phyloP scores from a whole-genome alignment of 2,113 vertebrate species.

The Peromyscus californicus region DNA sequence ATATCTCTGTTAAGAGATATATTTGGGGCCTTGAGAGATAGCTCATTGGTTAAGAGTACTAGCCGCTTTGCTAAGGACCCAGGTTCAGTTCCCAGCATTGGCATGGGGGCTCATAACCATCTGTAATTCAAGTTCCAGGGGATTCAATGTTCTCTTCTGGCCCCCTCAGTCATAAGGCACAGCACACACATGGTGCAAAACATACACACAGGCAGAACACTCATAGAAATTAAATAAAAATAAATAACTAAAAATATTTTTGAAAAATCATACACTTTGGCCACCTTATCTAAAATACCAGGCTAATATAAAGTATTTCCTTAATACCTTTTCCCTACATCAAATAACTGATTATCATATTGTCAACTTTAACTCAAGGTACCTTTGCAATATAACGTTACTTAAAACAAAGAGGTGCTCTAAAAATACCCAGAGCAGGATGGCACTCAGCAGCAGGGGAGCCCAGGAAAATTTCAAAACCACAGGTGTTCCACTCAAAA shows the following conservation, averaged over 20 bases:
- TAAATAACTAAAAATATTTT: background rate
- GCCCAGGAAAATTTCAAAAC: constrained; percentile 84
- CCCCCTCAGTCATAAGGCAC: no score
- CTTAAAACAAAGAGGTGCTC: constrained; percentile 66
- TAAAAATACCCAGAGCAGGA: constrained; percentile 78
- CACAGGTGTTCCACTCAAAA: constrained; percentile 84
- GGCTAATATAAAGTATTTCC: background rate
- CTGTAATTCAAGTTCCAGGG: no score
- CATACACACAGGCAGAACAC: background rate
- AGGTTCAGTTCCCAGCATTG: background rate
- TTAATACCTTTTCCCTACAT: background rate
- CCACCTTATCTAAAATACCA: background rate
- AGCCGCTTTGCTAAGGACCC: background rate
- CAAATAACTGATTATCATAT: constrained; percentile 19
- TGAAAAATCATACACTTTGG: background rate
- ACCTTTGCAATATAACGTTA: constrained; percentile 62
- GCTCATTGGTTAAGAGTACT: background rate
- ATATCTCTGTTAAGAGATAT: background rate
- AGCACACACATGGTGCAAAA: background rate
- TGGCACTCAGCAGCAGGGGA: constrained; percentile 84
- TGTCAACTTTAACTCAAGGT: constrained; percentile 60
- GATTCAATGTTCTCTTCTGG: background rate
- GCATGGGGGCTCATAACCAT: background rate
- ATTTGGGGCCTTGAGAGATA: background rate
- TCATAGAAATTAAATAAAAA: background rate